These are phyloP conservation scores for Cassiopea xamachana DNA, from an alignment of 30 jellyfish, hydroid and myxozoan species.

Conservation along the genomic window DNA sequence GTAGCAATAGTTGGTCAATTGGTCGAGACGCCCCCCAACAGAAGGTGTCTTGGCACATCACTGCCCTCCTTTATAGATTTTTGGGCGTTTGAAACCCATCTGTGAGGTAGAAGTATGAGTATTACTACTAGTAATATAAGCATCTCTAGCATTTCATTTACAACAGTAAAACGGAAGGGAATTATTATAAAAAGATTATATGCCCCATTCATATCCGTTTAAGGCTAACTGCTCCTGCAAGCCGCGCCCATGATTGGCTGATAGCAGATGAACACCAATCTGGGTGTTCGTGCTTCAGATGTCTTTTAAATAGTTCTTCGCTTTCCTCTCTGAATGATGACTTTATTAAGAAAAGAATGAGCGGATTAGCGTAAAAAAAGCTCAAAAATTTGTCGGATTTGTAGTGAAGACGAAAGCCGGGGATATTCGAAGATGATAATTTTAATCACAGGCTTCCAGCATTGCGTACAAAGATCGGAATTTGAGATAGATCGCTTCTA, in stretches of 20 bases:
- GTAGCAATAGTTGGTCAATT: too few relatives aligned
- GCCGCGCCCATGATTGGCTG: not conserved
- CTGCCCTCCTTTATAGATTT: too few relatives aligned
- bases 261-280: not conserved
- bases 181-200: too few relatives aligned
- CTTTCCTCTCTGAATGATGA: not conserved
- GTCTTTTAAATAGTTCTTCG: not conserved
- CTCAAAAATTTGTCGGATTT: slow-evolving; percentile 2
- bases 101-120: too few relatives aligned
- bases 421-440: not conserved
- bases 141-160: too few relatives aligned
- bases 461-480: not conserved
- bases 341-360: not conserved
- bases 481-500: not conserved
- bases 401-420: not conserved
- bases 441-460: not conserved
- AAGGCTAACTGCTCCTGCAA: too few relatives aligned
- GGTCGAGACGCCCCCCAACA: too few relatives aligned
- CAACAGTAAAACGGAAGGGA: too few relatives aligned
- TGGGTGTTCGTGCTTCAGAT: not conserved
- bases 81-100: too few relatives aligned
- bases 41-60: too few relatives aligned
- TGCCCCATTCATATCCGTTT: too few relatives aligned
- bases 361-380: not conserved
- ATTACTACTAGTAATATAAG: too few relatives aligned